Evolutionary conservation across 2,113 vertebrate genomes (phyloP).

Genomic region (Colistium nudipinnis): DNA sequence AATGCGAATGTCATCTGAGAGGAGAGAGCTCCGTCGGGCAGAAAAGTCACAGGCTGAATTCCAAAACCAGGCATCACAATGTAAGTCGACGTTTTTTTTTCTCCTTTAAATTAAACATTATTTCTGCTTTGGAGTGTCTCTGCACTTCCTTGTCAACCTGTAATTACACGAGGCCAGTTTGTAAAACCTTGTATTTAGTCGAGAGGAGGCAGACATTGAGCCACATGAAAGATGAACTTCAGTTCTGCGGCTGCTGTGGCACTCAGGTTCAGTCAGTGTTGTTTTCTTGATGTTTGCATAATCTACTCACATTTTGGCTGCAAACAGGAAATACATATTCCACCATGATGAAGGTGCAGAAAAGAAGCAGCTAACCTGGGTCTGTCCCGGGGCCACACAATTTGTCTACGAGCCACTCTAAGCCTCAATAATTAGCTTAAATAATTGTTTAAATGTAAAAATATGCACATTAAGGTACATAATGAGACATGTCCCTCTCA

Average conservation of each 20-base stretch:
- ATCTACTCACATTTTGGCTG: conserved; percentile 1
- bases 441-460: background rate
- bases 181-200: background rate
- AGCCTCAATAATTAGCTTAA: background rate
- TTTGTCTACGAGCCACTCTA: background rate
- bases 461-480: too few species aligned
- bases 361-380: background rate
- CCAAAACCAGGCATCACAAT: background rate
- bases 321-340: conserved; percentile 2
- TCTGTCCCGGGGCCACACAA: background rate
- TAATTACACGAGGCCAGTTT: background rate
- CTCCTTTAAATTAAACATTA: background rate
- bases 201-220: conserved; percentile 17
- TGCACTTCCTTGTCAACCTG: conserved; percentile 4
- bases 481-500: too few species aligned
- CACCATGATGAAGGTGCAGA: background rate
- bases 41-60: background rate
- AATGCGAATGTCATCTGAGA: background rate
- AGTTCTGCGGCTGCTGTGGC: conserved; percentile 12
- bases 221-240: too few species aligned
- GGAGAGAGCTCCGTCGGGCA: background rate
- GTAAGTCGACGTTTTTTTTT: background rate
- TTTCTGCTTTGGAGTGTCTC: background rate
- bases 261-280: background rate
- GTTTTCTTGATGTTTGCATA: conserved; percentile 24